These are phyloP conservation scores for Cottus gobio DNA, from an alignment of 2,113 vertebrate genomes.

Conservation along the genomic window DNA sequence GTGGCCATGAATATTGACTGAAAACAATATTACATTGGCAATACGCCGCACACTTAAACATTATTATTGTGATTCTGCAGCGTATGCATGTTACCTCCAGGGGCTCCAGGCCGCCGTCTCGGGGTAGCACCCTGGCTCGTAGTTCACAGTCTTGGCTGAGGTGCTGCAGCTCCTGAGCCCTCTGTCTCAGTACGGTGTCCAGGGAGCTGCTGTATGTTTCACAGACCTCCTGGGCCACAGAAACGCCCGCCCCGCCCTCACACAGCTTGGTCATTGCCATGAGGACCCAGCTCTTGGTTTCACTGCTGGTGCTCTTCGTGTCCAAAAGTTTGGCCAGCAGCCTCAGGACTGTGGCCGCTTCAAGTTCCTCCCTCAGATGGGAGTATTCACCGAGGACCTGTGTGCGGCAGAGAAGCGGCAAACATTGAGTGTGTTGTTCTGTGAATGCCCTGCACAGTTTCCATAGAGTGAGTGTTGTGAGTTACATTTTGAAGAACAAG, in stretches of 20 bases:
- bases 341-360: slow-evolving; percentile 81
- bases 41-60: neutral
- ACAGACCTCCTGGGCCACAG: slow-evolving; percentile 79
- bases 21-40: neutral
- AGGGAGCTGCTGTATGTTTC: slow-evolving; percentile 85
- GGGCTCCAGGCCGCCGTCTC: slow-evolving; percentile 75
- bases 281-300: slow-evolving; percentile 93
- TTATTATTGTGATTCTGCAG: neutral
- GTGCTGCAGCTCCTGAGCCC: slow-evolving; percentile 89
- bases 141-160: slow-evolving; percentile 85
- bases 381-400: slow-evolving; percentile 95
- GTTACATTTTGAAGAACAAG: neutral
- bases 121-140: slow-evolving; percentile 82
- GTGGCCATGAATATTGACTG: neutral
- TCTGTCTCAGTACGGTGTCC: slow-evolving; percentile 91
- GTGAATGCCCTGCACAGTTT: neutral
- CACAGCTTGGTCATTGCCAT: slow-evolving; percentile 90
- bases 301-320: slow-evolving; percentile 83
- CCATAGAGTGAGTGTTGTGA: neutral
- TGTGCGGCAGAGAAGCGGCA: neutral
- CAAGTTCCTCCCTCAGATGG: slow-evolving; percentile 82
- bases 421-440: neutral
- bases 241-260: slow-evolving; percentile 64
- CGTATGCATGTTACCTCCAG: slow-evolving; percentile 65
- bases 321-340: slow-evolving; percentile 85